Evolutionary conservation across 2,113 vertebrate species (phyloP).

Genomic region (Rhabdomys dilectus): DNA sequence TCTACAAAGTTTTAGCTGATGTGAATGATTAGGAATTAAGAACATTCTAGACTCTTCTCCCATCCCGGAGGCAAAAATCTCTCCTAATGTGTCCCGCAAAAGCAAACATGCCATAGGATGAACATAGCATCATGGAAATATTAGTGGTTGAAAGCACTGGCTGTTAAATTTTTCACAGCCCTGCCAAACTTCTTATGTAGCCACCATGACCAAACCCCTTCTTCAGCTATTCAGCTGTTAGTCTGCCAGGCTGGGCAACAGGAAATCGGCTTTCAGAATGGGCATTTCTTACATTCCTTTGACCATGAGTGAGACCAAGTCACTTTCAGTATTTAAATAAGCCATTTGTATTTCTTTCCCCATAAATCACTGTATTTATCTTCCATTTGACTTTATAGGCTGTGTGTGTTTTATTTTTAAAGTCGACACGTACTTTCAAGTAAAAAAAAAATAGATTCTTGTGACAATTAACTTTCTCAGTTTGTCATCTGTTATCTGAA

Average conservation of each 20-base stretch:
- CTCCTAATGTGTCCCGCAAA: constrained; percentile 5
- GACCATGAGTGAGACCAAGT: not conserved
- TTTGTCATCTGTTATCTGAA: not conserved
- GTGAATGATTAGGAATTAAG: not conserved
- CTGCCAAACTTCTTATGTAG: not conserved
- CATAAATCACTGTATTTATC: not conserved
- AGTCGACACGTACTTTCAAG: not conserved
- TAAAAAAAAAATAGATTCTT: not conserved
- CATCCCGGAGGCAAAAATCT: not conserved
- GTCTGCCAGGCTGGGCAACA: not conserved
- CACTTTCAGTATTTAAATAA: constrained; percentile 5
- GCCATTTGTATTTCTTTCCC: not conserved
- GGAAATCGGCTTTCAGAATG: not conserved
- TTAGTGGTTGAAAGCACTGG: not conserved
- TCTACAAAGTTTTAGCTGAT: constrained; percentile 8
- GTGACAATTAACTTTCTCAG: not conserved
- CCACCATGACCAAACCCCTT: not conserved
- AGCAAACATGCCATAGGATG: not conserved
- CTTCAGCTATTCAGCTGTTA: not conserved
- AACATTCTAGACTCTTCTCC: not conserved
- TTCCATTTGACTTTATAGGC: not conserved
- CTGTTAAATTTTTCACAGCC: not conserved
- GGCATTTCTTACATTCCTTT: not conserved
- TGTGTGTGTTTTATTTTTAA: not conserved
- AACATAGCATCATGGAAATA: not conserved